Evolutionary conservation across 2,797 vertebrate species (phyloP).

Genomic region (Cyprinodon diabolis): DNA sequence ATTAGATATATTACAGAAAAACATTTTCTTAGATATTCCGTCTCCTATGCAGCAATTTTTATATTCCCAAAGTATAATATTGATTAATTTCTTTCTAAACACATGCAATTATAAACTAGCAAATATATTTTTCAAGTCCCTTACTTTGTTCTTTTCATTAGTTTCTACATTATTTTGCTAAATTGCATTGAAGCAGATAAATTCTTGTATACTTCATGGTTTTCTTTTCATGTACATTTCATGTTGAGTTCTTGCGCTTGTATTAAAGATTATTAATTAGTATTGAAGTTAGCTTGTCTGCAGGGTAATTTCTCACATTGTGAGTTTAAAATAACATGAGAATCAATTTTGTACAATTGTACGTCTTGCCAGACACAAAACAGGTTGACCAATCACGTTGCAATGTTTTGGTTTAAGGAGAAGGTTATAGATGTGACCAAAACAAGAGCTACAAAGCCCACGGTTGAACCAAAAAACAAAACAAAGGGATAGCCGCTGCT

Average conservation of each 20-base stretch:
- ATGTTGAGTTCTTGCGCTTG: not conserved
- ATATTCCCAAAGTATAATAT: not conserved
- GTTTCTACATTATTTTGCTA: not conserved
- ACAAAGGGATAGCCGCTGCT: no score
- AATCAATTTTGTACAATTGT: no score
- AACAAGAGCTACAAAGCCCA: no score
- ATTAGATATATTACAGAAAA: not conserved
- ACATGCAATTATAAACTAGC: not conserved
- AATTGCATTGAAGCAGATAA: not conserved
- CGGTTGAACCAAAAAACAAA: no score
- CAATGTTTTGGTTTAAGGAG: no score
- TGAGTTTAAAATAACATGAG: no score
- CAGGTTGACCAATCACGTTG: no score
- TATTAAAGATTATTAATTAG: not conserved
- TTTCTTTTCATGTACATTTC: not conserved
- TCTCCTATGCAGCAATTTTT: not conserved
- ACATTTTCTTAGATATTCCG: not conserved
- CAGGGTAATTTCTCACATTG: no score
- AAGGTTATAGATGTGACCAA: no score
- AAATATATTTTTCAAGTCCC: not conserved
- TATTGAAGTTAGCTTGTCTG: no score
- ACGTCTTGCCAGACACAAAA: no score
- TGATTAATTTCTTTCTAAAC: not conserved
- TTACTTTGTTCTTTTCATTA: not conserved
- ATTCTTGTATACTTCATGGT: not conserved